A percentile compares a stretch with the other conserved stretches of the same genome.
Evolutionary conservation across 2,113 vertebrate species (phyloP).

Genomic region (Gobius niger): DNA sequence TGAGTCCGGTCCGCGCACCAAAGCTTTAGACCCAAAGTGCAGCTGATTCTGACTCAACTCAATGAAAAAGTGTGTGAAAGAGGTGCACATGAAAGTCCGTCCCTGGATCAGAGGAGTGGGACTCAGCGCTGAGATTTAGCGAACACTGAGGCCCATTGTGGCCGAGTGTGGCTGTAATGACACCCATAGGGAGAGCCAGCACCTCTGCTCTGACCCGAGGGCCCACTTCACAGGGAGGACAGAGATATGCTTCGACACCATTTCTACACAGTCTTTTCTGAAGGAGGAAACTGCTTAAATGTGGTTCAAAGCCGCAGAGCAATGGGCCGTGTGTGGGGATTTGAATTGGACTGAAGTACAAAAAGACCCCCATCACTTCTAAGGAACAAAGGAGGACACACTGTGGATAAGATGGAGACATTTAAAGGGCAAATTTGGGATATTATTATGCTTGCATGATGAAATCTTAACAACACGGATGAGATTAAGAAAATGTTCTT

Average conservation of each 20-base stretch:
- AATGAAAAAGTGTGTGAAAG: neutral
- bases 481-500: too few species aligned
- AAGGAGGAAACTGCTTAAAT: neutral
- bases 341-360: neutral
- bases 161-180: slow-evolving; percentile 38
- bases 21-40: neutral
- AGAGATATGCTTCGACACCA: neutral
- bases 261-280: neutral
- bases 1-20: too few species aligned
- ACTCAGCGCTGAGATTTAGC: slow-evolving; percentile 30
- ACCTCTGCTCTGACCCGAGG: slow-evolving; percentile 17
- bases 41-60: neutral
- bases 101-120: neutral
- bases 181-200: slow-evolving; percentile 7
- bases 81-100: slow-evolving; percentile 21
- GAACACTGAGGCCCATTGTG: slow-evolving; percentile 15
- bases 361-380: too few species aligned
- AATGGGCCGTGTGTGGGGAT: neutral
- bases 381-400: too few species aligned
- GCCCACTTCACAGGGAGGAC: slow-evolving; percentile 9
- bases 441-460: too few species aligned
- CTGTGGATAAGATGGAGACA: too few species aligned
- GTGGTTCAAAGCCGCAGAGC: neutral
- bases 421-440: too few species aligned
- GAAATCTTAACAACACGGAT: too few species aligned